Percentiles rank a stretch among this genome's conserved stretches.
Conservation (phyloP, 2,113 vertebrate species). For the Fukomys damarensis region DNA sequence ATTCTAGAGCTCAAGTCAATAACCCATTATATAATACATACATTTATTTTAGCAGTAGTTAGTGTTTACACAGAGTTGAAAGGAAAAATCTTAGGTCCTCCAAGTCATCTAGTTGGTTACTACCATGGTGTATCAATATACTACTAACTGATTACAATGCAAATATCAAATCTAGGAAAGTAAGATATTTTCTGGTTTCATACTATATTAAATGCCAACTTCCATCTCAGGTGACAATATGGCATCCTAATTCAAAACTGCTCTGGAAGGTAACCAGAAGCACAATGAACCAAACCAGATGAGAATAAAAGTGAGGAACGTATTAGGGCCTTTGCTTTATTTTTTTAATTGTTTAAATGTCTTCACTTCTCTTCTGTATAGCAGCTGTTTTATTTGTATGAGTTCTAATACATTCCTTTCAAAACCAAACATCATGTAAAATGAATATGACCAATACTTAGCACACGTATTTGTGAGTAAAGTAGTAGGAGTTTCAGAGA, state of each 20-base stretch:
- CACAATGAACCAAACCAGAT: background rate
- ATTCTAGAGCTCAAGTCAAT: background rate
- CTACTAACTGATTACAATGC: background rate
- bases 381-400: background rate
- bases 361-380: background rate
- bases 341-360: background rate
- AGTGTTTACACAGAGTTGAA: background rate
- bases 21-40: background rate
- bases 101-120: background rate
- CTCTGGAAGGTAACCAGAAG: conserved; percentile 6
- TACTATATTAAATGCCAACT: conserved; percentile 11
- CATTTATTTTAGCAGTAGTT: background rate
- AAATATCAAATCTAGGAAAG: conserved; percentile 24
- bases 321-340: background rate
- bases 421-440: background rate
- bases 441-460: background rate
- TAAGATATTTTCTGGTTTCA: conserved; percentile 29
- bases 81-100: background rate
- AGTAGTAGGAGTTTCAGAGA: background rate
- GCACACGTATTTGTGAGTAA: background rate
- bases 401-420: conserved; percentile 13
- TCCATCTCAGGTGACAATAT: conserved; percentile 3
- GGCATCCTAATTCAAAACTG: conserved; percentile 52
- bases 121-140: background rate
- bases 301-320: conserved; percentile 57